Evolutionary conservation across 2,888 invertebrate genomes (phyloP), one percentile per base, ranked within the genome.

Genomic region (Drosophila trichaetosa): DNA sequence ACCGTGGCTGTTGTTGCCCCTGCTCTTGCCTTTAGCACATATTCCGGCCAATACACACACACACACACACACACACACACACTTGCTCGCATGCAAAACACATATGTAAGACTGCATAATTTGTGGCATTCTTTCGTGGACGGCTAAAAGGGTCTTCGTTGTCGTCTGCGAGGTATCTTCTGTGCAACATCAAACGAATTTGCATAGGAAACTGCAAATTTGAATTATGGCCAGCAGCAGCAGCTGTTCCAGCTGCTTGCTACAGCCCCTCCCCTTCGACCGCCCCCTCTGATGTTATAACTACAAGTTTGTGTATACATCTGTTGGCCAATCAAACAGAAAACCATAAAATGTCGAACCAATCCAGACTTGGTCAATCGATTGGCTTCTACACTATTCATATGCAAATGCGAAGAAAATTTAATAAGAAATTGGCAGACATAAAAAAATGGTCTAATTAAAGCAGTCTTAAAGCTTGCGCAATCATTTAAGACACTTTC

Each of bases 161-260:
- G 62, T 67, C 69, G 64, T 59, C 77, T 73, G 63, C 42, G 49
- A 61, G 59, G 72, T 77, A 72, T 86, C 85, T 88, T 83, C 64
- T 71, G 68, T 73, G 70, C 84, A 81, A 72, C 82, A 87, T 79
- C 79, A 76, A 85, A 82, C 85, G 90, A 92, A 91, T 91, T 91
- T 90, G 87, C 91, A 91, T 92, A 90, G 89, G 87, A 90, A 91
- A 91, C 91, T 89, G 90, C 82, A 90, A 89, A 91, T 92, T 92
- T 91, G 91, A 91, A 87, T 90, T 91, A 91, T 91, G 80, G 83
- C 87, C 86, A 71, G 74, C 59, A 76, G 73, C 52, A 64, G 75
- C 69, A 69, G 72, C 67, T 69, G 79, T 31, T 63, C n/a, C 40
- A 52, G 54, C 52, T 51, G 57, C 67, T 53, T 58, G 40, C 46